Evolutionary conservation across 2,113 vertebrate genomes (phyloP).

Genomic region (Panthera leo): DNA sequence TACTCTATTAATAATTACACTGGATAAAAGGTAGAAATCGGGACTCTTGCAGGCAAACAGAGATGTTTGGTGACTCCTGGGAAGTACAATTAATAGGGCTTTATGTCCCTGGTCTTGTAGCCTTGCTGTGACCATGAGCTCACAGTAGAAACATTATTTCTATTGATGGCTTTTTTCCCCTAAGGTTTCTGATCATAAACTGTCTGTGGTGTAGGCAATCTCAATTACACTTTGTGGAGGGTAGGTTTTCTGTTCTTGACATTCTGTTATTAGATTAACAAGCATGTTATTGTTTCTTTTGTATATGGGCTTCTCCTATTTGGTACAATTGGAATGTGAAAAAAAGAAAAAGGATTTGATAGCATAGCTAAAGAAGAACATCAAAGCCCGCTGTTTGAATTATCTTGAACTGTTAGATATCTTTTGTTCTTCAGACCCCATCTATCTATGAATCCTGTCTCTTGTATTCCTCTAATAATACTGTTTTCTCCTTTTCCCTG

Average conservation of each 20-base stretch:
- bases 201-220: constrained; percentile 57
- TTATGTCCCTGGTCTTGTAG: constrained; percentile 62
- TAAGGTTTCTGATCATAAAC: constrained; percentile 68
- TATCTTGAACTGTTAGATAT: constrained; percentile 40
- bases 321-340: constrained; percentile 52
- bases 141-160: constrained; percentile 68
- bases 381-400: constrained; percentile 47
- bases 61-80: constrained; percentile 69
- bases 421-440: constrained; percentile 52
- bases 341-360: constrained; percentile 47
- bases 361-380: constrained; percentile 52
- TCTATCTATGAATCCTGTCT: constrained; percentile 7
- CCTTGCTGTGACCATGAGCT: constrained; percentile 66
- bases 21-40: constrained; percentile 66
- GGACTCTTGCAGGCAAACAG: constrained; percentile 45
- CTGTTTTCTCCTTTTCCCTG: constrained; percentile 54
- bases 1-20: constrained; percentile 76
- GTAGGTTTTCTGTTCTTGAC: constrained; percentile 52
- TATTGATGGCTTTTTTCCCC: constrained; percentile 40
- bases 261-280: constrained; percentile 75
- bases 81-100: constrained; percentile 72
- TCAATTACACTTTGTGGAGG: constrained; percentile 62
- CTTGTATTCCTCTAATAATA: constrained; percentile 41
- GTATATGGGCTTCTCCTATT: constrained; percentile 63
- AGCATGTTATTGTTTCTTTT: constrained; percentile 74